These are phyloP conservation scores for Parus major DNA, from an alignment of 2,113 vertebrate genomes.

Conservation along the genomic window DNA sequence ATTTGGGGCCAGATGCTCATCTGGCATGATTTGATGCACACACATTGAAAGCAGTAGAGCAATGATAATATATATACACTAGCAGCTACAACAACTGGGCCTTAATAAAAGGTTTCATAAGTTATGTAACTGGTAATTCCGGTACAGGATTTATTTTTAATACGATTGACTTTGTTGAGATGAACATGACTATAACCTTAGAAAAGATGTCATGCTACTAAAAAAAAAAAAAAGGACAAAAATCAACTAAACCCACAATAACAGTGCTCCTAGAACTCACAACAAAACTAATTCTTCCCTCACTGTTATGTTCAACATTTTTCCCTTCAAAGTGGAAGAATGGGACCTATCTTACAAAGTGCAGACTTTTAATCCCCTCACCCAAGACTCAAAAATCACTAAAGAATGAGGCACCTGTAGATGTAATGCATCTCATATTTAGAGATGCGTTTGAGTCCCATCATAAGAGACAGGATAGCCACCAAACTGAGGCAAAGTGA, in stretches of 20 bases:
- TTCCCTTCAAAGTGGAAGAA: background rate
- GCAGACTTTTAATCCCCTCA: background rate
- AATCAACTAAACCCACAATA: background rate
- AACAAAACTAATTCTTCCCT: background rate
- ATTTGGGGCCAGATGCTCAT: slow-evolving; percentile 35
- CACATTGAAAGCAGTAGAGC: background rate
- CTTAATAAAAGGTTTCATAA: slow-evolving; percentile 23
- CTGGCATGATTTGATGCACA: background rate
- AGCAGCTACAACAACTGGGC: background rate
- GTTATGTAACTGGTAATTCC: slow-evolving; percentile 48
- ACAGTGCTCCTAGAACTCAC: background rate
- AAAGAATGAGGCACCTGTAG: background rate
- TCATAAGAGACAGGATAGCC: background rate
- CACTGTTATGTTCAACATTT: background rate
- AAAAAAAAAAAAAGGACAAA: background rate
- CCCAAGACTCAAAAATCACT: background rate
- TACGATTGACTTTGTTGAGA: slow-evolving; percentile 5
- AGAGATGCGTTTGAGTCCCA: background rate
- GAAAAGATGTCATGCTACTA: background rate
- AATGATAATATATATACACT: background rate
- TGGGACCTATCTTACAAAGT: background rate
- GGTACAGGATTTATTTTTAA: slow-evolving; percentile 39
- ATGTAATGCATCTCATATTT: background rate
- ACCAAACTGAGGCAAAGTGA: background rate
- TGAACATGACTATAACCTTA: background rate